Percentiles rank a stretch among this genome's conserved stretches.
Evolutionary conservation across 2,797 vertebrate genomes (phyloP).

Genomic region (Cuculus canorus): DNA sequence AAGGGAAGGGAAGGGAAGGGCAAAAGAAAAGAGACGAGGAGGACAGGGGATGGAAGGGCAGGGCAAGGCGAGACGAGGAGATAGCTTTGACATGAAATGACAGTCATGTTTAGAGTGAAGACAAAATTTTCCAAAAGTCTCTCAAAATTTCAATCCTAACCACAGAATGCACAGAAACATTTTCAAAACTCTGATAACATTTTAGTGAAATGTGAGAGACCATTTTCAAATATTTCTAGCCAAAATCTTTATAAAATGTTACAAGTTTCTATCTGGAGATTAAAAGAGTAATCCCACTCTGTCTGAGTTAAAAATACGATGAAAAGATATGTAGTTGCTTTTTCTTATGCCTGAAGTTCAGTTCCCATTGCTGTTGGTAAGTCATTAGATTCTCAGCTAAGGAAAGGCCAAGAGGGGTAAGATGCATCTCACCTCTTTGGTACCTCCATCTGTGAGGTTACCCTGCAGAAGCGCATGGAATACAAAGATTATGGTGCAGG

Average conservation of each 20-base stretch:
- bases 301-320: constrained; percentile 21
- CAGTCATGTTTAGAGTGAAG: not conserved
- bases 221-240: not conserved
- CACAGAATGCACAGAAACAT: not conserved
- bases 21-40: no score
- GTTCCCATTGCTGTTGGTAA: not conserved
- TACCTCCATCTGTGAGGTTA: not conserved
- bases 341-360: not conserved
- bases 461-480: not conserved
- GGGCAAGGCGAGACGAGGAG: no score
- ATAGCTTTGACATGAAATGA: not conserved
- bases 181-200: not conserved
- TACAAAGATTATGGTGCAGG: not conserved
- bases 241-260: not conserved
- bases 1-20: no score
- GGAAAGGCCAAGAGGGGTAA: not conserved
- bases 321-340: not conserved
- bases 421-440: not conserved
- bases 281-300: not conserved
- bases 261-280: not conserved
- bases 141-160: not conserved
- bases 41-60: no score
- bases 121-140: not conserved
- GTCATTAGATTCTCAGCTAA: not conserved
- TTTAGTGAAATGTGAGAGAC: not conserved